Percentiles rank a stretch among this genome's conserved stretches.
phyloP scores from a whole-genome alignment of 1,140 invertebrate genomes.

The Diorhabda sublineata region DNA sequence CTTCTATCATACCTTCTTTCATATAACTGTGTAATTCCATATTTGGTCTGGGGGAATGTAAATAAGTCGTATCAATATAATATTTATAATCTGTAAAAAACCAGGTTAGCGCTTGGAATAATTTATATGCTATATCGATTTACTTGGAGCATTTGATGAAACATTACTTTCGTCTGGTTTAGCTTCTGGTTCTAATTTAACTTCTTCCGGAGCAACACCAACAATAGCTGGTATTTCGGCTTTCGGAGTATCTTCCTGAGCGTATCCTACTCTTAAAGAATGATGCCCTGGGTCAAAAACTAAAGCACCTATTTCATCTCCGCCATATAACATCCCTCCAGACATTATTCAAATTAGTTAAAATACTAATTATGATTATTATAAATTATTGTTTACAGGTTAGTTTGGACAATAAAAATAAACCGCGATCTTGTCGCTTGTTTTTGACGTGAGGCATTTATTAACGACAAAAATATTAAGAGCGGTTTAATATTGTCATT shows the following conservation, averaged over 20 bases:
- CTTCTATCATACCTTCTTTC: constrained; percentile 93
- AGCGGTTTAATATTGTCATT: too few relatives aligned
- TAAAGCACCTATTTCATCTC: constrained; percentile 95
- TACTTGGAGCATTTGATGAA: constrained; percentile 52
- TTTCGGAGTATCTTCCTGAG: constrained; percentile 89
- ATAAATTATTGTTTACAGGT: too few relatives aligned
- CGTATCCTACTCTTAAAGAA: constrained; percentile 83
- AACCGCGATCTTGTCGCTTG: too few relatives aligned
- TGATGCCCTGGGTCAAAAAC: constrained; percentile 96
- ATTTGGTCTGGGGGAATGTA: constrained; percentile 83
- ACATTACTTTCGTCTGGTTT: constrained; percentile 53
- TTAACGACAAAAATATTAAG: too few relatives aligned
- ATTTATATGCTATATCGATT: background rate
- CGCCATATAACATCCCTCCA: constrained; percentile 73
- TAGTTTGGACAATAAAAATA: too few relatives aligned
- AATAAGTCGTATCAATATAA: constrained; percentile 79
- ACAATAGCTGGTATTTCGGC: constrained; percentile 85
- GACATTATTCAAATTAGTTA: constrained; percentile 34
- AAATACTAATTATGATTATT: too few relatives aligned
- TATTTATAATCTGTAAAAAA: constrained; percentile 58
- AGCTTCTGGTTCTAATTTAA: constrained; percentile 56
- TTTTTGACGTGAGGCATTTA: too few relatives aligned
- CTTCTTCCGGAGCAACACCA: constrained; percentile 64
- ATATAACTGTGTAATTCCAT: constrained; percentile 85
- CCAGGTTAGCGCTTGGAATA: too few relatives aligned